Base-by-base conservation (phyloP, 2,797 vertebrate species). In the Mus caroli region DNA sequence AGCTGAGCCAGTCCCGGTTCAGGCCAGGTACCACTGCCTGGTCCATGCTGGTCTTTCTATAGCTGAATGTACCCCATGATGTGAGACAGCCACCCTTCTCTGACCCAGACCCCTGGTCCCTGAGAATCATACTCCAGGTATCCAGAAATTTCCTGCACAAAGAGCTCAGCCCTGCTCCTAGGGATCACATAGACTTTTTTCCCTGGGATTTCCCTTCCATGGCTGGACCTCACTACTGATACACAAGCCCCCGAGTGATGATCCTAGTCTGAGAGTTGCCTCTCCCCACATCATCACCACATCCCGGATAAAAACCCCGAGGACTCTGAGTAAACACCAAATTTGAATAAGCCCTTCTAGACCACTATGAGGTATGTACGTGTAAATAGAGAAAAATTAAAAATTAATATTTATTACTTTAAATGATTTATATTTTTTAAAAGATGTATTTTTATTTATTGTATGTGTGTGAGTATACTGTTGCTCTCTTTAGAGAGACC, bases 401-500 rank as follows among this genome's bases (percentile, higher is more conserved):
- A 26, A 91, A 64, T 80, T 88, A 92, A 37, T 90, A 88, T 26
- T 84, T 87, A 73, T 96, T 96, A 80, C 52, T 90, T 90, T 87
- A 88, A 58, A 88, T 73, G 37, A 73, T 31, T 88, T 75, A 22
- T 87, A 40, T 28, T 56, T 50, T 50, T 50, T 54, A 54, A 54
- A 54, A 54, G 13, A 54, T 54, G 17, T 54, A 54, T 54, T 54
- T 54, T 54, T 54, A 54, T 54, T 54, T 54, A 54, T 54, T 54
- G 17, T 54, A 54, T 54, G 54, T 54, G 54, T 54, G 4, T 54
- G 54, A 54, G 3, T 54, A 54, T 54, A 54, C 54, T 54, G 4
- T 54, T 54, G 54, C 54, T 54, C 54, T 54, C 54, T 54, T 54
- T 54, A 54, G 52, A 54, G 52, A 54, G 3, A 54, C 52, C 52